Evolutionary conservation across 2,888 invertebrate species (phyloP).

Genomic region (Nomada goodeniana): DNA sequence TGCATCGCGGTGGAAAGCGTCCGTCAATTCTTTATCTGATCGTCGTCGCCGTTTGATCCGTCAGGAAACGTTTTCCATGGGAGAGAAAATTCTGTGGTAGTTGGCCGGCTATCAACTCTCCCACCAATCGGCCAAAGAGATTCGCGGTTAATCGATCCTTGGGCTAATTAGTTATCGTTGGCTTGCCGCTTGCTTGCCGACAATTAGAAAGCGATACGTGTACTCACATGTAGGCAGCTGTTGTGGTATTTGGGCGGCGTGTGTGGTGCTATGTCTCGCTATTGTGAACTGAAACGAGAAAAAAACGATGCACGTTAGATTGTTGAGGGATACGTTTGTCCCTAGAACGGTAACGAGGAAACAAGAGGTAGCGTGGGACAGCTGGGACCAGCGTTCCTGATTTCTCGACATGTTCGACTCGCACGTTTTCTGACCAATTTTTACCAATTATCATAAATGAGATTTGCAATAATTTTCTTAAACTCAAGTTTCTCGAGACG

Average conservation of each 20-base stretch:
- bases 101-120: background rate
- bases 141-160: constrained; percentile 53
- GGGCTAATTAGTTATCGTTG: constrained; percentile 58
- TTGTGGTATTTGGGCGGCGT: constrained; percentile 81
- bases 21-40: constrained; percentile 52
- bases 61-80: constrained; percentile 48
- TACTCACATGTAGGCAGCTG: constrained; percentile 81
- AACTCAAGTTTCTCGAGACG: no score
- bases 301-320: constrained; percentile 46
- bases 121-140: constrained; percentile 4
- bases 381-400: background rate
- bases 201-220: constrained; percentile 69
- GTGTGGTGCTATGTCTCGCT: constrained; percentile 77
- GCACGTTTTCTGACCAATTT: background rate
- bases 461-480: no score
- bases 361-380: constrained; percentile 16
- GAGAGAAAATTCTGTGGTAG: constrained; percentile 26
- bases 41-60: constrained; percentile 16
- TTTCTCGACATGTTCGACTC: background rate
- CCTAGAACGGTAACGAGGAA: background rate
- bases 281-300: constrained; percentile 79
- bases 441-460: no score
- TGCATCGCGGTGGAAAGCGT: constrained; percentile 59
- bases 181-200: constrained; percentile 5
- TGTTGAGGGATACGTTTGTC: constrained; percentile 10